phyloP scores from a whole-genome alignment of 35 echinoderm and acorn worm species.

The Lytechinus pictus region DNA sequence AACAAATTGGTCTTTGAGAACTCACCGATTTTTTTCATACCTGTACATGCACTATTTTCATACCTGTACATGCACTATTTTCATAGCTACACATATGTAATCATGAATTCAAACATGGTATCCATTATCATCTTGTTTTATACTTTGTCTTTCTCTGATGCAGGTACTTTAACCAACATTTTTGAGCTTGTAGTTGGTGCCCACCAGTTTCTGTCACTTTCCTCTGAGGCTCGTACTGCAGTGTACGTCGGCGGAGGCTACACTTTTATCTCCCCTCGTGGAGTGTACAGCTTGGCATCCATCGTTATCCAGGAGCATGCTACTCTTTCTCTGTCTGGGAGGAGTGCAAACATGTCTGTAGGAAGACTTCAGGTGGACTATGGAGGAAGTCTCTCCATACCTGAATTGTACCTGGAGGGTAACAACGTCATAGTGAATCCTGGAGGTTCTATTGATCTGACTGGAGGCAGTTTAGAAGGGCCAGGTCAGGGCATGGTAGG shows the following conservation, averaged over 20 bases:
- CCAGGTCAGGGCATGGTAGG: conserved; percentile 72
- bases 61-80: no score
- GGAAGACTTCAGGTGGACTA: conserved; percentile 76
- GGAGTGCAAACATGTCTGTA: conserved; percentile 55
- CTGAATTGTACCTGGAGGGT: conserved; percentile 56
- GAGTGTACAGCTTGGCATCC: conserved; percentile 76
- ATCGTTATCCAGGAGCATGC: conserved; percentile 68
- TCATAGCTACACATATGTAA: no score
- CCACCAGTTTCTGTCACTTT: conserved; percentile 68
- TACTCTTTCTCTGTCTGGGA: conserved; percentile 27
- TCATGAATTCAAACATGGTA: no score
- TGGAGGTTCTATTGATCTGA: conserved; percentile 71
- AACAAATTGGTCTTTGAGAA: no score
- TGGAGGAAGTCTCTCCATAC: conserved; percentile 57
- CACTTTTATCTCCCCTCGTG: conserved; percentile 67
- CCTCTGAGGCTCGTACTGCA: conserved; percentile 73
- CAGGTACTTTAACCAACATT: conserved; percentile 81
- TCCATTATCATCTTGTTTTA: no score
- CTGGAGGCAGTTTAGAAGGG: conserved; percentile 75
- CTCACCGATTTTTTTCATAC: no score
- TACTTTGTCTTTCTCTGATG: not conserved
- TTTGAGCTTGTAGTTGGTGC: conserved; percentile 75
- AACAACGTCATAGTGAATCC: conserved; percentile 81
- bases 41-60: no score
- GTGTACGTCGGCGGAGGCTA: conserved; percentile 71